Evolutionary conservation across 1,140 invertebrate genomes (phyloP).

Genomic region (Acromyrmex heyeri): DNA sequence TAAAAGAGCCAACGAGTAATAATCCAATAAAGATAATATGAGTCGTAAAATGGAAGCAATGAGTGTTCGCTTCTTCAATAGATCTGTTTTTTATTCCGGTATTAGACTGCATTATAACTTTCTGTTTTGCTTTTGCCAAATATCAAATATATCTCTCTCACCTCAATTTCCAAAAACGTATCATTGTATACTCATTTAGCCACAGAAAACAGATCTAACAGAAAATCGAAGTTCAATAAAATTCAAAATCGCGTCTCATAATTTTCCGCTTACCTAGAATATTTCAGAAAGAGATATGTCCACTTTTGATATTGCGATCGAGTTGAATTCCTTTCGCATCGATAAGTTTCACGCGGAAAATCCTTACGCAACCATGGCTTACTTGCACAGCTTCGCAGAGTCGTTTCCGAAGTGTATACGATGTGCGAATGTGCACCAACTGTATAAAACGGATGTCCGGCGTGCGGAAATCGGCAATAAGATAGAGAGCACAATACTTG

Average conservation of each 20-base stretch:
- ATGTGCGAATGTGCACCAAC: slow-evolving; percentile 1
- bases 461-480: slow-evolving; percentile 48
- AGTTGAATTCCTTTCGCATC: neutral
- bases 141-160: too few species aligned
- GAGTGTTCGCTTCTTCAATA: slow-evolving; percentile 9
- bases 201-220: too few species aligned
- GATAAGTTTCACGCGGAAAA: neutral
- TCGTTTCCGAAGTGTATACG: neutral
- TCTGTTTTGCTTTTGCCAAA: too few species aligned
- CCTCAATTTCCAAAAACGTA: too few species aligned
- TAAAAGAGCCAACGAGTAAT: neutral
- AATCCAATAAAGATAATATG: too few species aligned
- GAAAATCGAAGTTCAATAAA: neutral
- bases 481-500: slow-evolving; percentile 17
- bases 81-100: too few species aligned
- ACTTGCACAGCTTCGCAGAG: neutral
- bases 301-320: neutral
- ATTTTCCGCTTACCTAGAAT: neutral
- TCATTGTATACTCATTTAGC: too few species aligned
- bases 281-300: neutral
- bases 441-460: slow-evolving; percentile 35
- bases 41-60: neutral
- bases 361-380: neutral
- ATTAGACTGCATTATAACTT: too few species aligned
- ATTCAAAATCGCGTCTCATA: neutral